These are phyloP conservation scores for Natator depressus DNA, from an alignment of 2,113 vertebrate genomes.

Conservation along the genomic window DNA sequence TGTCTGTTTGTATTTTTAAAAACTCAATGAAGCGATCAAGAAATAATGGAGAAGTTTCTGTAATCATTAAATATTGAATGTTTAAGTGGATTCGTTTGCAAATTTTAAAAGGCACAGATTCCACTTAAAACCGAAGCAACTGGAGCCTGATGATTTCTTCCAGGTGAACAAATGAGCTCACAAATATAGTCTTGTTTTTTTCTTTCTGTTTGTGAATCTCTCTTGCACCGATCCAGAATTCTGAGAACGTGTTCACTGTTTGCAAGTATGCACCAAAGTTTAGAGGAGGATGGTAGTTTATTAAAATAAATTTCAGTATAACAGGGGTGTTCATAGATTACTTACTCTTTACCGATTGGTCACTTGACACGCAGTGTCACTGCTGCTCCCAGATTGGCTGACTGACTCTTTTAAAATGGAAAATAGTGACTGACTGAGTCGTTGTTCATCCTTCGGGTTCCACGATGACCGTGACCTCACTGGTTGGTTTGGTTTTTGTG, in stretches of 20 bases:
- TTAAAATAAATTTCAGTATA: not conserved
- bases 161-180: not conserved
- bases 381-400: not conserved
- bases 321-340: fast-evolving
- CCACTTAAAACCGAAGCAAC: not conserved
- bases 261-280: not conserved
- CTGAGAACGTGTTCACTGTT: fast-evolving
- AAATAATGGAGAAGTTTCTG: not conserved
- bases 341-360: fast-evolving
- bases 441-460: too few relatives aligned
- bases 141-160: not conserved
- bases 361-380: fast-evolving
- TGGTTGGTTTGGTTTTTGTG: too few relatives aligned
- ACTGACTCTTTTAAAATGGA: not conserved
- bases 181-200: not conserved
- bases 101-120: fast-evolving
- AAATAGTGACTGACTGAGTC: too few relatives aligned
- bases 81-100: not conserved
- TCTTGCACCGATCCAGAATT: not conserved
- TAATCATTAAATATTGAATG: not conserved
- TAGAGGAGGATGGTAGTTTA: not conserved
- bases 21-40: not conserved
- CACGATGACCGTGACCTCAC: too few relatives aligned
- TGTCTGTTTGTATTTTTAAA: not conserved
- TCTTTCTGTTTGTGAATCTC: not conserved